Evolutionary conservation across 2,797 vertebrate species (phyloP).

Genomic region (Parauchenoglanis punctatus): DNA sequence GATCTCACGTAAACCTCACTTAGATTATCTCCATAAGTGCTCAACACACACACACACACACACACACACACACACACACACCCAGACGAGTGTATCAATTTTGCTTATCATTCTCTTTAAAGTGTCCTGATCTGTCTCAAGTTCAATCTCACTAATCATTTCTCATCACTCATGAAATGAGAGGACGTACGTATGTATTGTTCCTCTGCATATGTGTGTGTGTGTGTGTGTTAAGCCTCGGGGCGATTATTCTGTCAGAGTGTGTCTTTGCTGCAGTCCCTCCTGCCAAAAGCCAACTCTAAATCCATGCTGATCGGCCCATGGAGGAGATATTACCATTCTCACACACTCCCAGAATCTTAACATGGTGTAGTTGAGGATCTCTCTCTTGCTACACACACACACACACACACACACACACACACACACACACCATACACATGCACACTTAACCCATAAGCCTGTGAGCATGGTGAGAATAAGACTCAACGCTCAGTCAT

Average conservation of each 20-base stretch:
- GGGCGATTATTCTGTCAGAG: slow-evolving; percentile 82
- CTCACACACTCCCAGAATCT: slow-evolving; percentile 33
- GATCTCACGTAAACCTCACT: slow-evolving; percentile 50
- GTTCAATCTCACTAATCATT: slow-evolving; percentile 21
- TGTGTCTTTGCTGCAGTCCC: slow-evolving; percentile 72
- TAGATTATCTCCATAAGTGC: slow-evolving; percentile 49
- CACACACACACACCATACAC: slow-evolving; percentile 24
- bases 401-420: slow-evolving; percentile 19
- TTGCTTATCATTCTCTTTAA: not conserved
- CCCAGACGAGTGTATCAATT: slow-evolving; percentile 38
- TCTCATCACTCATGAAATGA: slow-evolving; percentile 70
- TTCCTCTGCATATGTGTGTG: slow-evolving; percentile 55
- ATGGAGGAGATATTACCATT: slow-evolving; percentile 79
- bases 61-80: slow-evolving; percentile 44
- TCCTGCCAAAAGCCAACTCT: slow-evolving; percentile 79
- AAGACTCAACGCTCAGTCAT: slow-evolving; percentile 83
- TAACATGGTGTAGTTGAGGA: slow-evolving; percentile 67
- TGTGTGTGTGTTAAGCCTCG: slow-evolving; percentile 68
- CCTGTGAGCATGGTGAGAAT: slow-evolving; percentile 74
- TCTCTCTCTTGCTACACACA: slow-evolving; percentile 52
- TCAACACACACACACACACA: slow-evolving; percentile 33
- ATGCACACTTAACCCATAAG: slow-evolving; percentile 72
- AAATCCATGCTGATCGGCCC: slow-evolving; percentile 81
- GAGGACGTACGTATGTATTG: slow-evolving; percentile 77
- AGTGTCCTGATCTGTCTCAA: not conserved